A percentile compares a stretch with the other conserved stretches of the same genome.
These are phyloP conservation scores for Anoura caudifer DNA, from an alignment of 2,113 vertebrate genomes.

Conservation along the genomic window DNA sequence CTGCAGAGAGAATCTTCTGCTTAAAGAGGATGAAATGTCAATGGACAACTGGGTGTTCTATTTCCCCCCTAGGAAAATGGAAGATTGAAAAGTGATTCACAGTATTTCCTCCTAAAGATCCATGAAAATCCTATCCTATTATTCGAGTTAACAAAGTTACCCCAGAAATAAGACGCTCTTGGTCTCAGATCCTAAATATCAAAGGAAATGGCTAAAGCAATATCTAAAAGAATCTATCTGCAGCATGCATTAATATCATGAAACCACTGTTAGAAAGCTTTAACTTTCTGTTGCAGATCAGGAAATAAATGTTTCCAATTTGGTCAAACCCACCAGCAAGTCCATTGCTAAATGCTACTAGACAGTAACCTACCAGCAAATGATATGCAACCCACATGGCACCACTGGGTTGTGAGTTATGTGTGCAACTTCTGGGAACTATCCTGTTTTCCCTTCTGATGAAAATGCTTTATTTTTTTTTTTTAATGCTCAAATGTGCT, in stretches of 20 bases:
- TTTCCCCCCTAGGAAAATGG: not conserved
- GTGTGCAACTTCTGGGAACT: not conserved
- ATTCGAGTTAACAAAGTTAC: not conserved
- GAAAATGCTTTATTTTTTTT: constrained; percentile 10
- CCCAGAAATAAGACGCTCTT: not conserved
- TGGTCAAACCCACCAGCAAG: not conserved
- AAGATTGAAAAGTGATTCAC: not conserved
- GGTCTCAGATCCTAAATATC: constrained; percentile 7
- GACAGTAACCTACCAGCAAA: not conserved
- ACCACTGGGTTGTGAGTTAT: not conserved
- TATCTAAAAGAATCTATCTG: not conserved
- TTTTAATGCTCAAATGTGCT: not conserved
- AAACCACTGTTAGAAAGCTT: not conserved
- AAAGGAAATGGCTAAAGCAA: constrained; percentile 28
- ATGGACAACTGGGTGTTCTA: not conserved
- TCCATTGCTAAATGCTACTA: not conserved
- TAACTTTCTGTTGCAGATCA: constrained; percentile 24
- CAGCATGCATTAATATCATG: constrained; percentile 28
- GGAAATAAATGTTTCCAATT: constrained; percentile 11
- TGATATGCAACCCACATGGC: not conserved
- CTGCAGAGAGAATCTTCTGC: not conserved
- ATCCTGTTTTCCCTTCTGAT: not conserved
- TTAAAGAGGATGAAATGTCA: not conserved
- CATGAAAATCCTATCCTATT: constrained; percentile 27
- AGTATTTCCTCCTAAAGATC: constrained; percentile 19